Percentiles rank a stretch among this genome's conserved stretches.
phyloP scores from a whole-genome alignment of 2,888 invertebrate species.

The Eilema griseolum region DNA sequence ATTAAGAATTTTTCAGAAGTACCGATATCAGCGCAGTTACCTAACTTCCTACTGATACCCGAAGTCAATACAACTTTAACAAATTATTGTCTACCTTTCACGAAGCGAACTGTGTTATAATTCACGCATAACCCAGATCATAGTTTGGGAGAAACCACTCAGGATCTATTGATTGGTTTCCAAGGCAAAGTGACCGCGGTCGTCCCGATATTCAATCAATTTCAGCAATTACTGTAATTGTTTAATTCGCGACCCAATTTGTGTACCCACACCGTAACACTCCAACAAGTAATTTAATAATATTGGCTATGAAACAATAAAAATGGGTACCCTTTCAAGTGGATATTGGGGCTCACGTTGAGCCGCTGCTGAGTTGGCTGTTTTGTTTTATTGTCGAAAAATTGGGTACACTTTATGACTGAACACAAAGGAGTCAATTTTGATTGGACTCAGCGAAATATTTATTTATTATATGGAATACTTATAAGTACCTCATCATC shows the following conservation, averaged over 20 bases:
- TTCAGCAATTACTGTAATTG: conserved; percentile 30
- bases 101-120: background rate
- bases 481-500: background rate
- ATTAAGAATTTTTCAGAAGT: no score
- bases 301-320: background rate
- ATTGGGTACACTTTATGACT: background rate
- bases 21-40: no score
- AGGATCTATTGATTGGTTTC: background rate
- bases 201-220: conserved; percentile 34
- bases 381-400: background rate
- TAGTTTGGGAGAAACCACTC: background rate
- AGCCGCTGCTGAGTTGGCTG: no score
- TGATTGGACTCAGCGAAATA: background rate
- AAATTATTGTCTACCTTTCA: background rate
- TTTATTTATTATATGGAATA: background rate
- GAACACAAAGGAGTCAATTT: background rate
- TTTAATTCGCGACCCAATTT: conserved; percentile 36
- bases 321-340: background rate
- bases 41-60: no score
- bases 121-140: background rate
- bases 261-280: conserved; percentile 6
- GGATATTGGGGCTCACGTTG: background rate
- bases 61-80: no score
- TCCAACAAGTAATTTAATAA: conserved; percentile 21
- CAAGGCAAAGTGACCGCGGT: background rate